A percentile compares a stretch with the other conserved stretches of the same genome.
These are phyloP conservation scores for Gibbula magus DNA, from an alignment of 2,888 invertebrate species.

Conservation along the genomic window DNA sequence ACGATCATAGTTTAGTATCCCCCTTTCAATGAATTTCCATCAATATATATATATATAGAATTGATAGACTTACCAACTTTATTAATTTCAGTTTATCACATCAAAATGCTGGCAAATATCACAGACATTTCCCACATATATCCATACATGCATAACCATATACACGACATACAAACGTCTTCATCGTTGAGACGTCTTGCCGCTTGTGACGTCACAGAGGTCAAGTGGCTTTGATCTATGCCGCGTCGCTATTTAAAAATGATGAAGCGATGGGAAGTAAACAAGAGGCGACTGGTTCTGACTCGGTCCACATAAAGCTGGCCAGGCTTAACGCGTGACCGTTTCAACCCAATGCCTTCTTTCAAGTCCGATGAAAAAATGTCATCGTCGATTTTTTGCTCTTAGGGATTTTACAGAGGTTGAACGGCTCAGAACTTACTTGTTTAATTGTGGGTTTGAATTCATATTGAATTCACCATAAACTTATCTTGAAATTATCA, in stretches of 20 bases:
- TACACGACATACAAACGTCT: too few species aligned
- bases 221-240: slow-evolving; percentile 10
- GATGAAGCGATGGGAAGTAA: background rate
- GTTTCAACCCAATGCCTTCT: background rate
- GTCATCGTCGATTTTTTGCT: background rate
- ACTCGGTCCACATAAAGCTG: background rate
- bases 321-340: background rate
- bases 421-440: background rate
- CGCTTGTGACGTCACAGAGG: slow-evolving; percentile 1
- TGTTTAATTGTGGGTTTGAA: background rate
- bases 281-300: background rate
- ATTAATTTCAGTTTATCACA: too few species aligned
- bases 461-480: too few species aligned
- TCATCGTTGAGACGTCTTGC: background rate
- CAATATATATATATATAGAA: too few species aligned
- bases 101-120: too few species aligned
- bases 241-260: background rate
- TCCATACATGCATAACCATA: too few species aligned
- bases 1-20: too few species aligned
- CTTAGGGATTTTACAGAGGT: background rate
- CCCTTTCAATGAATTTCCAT: too few species aligned
- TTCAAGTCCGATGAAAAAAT: background rate
- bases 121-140: too few species aligned
- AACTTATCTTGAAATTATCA: too few species aligned
- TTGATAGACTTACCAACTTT: too few species aligned